Evolutionary conservation across 2,888 invertebrate genomes (phyloP), one percentile per base, ranked within the genome.

Genomic region (Phragmatobia fuliginosa): DNA sequence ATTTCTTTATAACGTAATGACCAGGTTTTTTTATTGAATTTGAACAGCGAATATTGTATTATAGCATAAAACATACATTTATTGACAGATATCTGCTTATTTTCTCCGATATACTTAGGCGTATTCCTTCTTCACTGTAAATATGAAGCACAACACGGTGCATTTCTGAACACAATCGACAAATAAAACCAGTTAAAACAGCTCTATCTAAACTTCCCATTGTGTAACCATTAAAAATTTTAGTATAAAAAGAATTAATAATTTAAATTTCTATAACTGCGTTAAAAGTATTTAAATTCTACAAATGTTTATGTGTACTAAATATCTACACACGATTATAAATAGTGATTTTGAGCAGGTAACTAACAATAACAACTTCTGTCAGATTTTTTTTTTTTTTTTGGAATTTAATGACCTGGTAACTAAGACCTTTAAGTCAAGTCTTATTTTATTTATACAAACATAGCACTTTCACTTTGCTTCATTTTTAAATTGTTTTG

Each of bases 201-300:
- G 97, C 98, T 93, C 97, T 96, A 83, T 97, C 97, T 84, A 97
- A 96, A 88, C 98, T 98, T 63, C 98, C 98, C 98, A 98, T 98
- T 85, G 56, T 72, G 14, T 5, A 41, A 33, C 10, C 16, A 56
- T 52, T 41, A 31, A 25, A 33, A 61, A 2, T 25, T 33, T 32
- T 16, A 36, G 5, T 28, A 11, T 28, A 56, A 28, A 58, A 56
- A 65, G 25, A 33, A 56, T 28, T 52, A n/a, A 33, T 63, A n/a
- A 28, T 65, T 65, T 14, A 10, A 16, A 56, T n/a, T 36, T 58
- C 36, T 33, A 32, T 59, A 60, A 21, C 28, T 28, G 28, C 7
- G 28, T 28, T 25, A 28, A 28, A 16, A 56, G 14, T 56, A 56
- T 56, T 52, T 56, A 16, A 56, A 28, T 16, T 56, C 6, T 28